Evolutionary conservation across 2,888 invertebrate genomes (phyloP), one percentile per base, ranked within the genome.

Genomic region (Deroplatys truncata): DNA sequence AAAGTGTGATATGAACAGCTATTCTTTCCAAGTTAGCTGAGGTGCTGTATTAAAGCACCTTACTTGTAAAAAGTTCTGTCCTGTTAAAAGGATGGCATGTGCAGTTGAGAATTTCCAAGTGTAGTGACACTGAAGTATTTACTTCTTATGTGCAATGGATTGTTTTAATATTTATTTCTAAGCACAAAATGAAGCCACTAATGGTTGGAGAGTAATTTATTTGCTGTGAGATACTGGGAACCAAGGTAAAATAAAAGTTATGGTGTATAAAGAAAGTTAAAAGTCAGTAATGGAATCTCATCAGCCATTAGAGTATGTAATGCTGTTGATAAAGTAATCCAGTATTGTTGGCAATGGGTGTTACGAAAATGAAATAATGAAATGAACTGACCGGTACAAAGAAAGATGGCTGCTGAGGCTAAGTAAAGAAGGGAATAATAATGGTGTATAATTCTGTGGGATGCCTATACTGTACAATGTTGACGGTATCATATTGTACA

Each of bases 151-250:
- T 90, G 90, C 90, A 90, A 90, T 90, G 90, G 89, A 90, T 86
- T 90, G 90, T 90, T 90, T 90, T 82, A 90, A 90, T 90, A 90
- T 90, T 90, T 90, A 90, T 90, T 90, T 89, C 90, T 86, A 90
- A 43, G 90, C 90, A 90, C 90, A 90, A 90, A 84, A 88, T 56
- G 16, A 56, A 31, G 43, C 86, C 49, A 28, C 31, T 89, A 43
- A 88, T 43, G 86, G 35, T 49, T 84, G 89, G 29, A 87, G 84
- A 86, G 89, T 85, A 89, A 89, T 89, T 89, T 86, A 89, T 88
- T 89, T 84, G 84, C 56, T 25, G 56, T 72, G 25, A 72, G 56
- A 72, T 72, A 72, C 56, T 72, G 56, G 56, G 56, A 72, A 72
- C 56, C 56, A 72, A 72, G 56, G 25, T 72, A 56, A 56, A 56